A percentile compares a stretch with the other conserved stretches of the same genome.
Conservation (phyloP, 2,113 vertebrate genomes). For the Macroglossus sobrinus region DNA sequence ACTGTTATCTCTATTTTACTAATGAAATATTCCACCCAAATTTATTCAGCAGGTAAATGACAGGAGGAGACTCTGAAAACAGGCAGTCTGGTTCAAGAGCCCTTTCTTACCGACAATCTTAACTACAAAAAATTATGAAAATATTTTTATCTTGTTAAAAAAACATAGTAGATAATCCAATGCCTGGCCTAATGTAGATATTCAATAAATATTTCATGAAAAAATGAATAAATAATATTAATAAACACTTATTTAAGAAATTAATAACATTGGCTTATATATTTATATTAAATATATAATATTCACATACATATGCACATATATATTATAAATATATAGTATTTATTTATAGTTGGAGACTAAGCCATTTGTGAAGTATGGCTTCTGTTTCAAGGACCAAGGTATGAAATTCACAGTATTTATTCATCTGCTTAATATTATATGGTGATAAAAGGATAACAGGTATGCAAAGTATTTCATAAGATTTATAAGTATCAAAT, state of each 20-base stretch:
- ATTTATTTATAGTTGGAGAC: background rate
- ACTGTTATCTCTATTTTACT: background rate
- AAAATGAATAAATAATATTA: background rate
- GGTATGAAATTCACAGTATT: background rate
- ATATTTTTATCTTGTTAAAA: background rate
- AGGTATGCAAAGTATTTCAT: background rate
- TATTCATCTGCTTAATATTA: background rate
- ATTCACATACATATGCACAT: background rate
- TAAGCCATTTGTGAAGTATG: background rate
- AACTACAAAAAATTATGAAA: background rate
- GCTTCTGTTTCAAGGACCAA: background rate
- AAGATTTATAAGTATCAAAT: background rate
- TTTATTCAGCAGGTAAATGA: background rate
- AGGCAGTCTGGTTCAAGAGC: background rate
- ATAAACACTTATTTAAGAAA: background rate
- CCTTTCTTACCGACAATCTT: background rate
- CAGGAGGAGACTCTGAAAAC: background rate
- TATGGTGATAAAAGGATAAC: background rate
- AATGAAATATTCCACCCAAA: background rate
- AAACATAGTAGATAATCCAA: background rate
- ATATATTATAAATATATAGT: background rate
- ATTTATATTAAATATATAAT: background rate
- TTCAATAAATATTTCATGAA: background rate
- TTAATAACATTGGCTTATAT: background rate
- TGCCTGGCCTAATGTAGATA: background rate